Base-by-base conservation (phyloP, 2,888 invertebrate genomes). In the Mystacides longicornis region DNA sequence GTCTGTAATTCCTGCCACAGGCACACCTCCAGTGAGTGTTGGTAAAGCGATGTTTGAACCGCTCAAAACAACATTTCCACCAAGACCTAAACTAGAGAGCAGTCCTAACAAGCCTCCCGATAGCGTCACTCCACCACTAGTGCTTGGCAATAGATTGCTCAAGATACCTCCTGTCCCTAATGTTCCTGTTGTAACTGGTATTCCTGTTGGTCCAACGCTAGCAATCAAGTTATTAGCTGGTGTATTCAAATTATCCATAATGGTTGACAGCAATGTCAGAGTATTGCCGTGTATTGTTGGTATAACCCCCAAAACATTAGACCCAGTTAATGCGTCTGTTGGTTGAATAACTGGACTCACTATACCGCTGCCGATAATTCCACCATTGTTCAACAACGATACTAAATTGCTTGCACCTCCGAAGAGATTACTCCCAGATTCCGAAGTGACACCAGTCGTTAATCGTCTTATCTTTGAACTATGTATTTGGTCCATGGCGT, bases 11-110 rank as follows among this genome's bases (percentile, higher is more conserved):
- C 45, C 43, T 21, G 42, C n/a, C 45, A 46, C 45, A 45, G 23
- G 43, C 16, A 23, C 27, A 27, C 5, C 27, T 27, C 27, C 27
- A 27, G 27, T 27, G 11, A 27, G 7, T 7, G 27, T 27, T 7
- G 27, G n/a, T n/a, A n/a, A n/a, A 7, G 7, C 27, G 11, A 27
- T 27, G 11, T 11, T 27, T 27, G 7, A 5, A 7, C 27, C 27
- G 11, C 27, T 27, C 11, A 27, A 27, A 27, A 27, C 27, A 31
- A 45, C 31, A 16, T 21, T 47, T 21, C 37, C 37, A 37, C 53
- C 52, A 22, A 52, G 18, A 46, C 52, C 53, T 16, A 53, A n/a
- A 7, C 33, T 37, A 2, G 20, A 21, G n/a, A 53, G 23, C 3
- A 53, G 9, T 11, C 48, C 33, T 22, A 47, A 21, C 5, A 53